Evolutionary conservation across 2,113 vertebrate species (phyloP).

Genomic region (Struthidea cinerea): DNA sequence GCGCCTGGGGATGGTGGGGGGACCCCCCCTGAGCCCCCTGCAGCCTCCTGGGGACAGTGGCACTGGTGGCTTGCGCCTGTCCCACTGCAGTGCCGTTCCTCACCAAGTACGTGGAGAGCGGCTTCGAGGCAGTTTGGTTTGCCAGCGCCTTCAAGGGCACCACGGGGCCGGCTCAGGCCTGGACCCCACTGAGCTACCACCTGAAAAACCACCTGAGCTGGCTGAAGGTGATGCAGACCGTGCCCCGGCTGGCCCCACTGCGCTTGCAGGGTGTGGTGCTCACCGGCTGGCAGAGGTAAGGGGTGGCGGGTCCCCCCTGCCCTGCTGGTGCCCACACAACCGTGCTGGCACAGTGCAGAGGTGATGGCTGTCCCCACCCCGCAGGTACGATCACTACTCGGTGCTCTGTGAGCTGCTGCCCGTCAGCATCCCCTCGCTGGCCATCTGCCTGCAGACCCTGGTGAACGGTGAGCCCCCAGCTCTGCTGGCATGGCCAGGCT

Average conservation of each 20-base stretch:
- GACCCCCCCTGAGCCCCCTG: accelerated
- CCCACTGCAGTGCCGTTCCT: constrained; percentile 45
- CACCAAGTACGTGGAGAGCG: constrained; percentile 67
- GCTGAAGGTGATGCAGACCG: constrained; percentile 66
- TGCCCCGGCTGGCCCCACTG: constrained; percentile 58
- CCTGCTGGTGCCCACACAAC: accelerated
- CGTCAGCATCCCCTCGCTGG: constrained; percentile 73
- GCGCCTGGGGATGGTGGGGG: background rate
- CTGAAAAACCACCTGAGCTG: constrained; percentile 76
- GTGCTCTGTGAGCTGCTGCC: constrained; percentile 79
- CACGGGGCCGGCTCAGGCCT: constrained; percentile 51
- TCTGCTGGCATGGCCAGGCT: background rate
- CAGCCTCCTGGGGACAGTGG: background rate
- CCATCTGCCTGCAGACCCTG: constrained; percentile 66
- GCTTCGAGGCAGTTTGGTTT: constrained; percentile 73
- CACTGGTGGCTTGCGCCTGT: background rate
- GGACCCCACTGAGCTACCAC: constrained; percentile 71
- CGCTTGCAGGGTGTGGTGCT: constrained; percentile 68
- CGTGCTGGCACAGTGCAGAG: accelerated
- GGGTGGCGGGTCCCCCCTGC: accelerated
- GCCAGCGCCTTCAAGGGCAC: constrained; percentile 82
- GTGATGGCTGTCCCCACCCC: background rate
- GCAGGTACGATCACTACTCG: constrained; percentile 75
- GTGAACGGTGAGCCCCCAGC: constrained; percentile 64
- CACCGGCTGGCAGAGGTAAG: constrained; percentile 81